Percentiles rank a stretch among this genome's conserved stretches.
These are phyloP conservation scores for Diachasmimorpha longicaudata DNA, from an alignment of 1,140 invertebrate genomes.

Conservation along the genomic window DNA sequence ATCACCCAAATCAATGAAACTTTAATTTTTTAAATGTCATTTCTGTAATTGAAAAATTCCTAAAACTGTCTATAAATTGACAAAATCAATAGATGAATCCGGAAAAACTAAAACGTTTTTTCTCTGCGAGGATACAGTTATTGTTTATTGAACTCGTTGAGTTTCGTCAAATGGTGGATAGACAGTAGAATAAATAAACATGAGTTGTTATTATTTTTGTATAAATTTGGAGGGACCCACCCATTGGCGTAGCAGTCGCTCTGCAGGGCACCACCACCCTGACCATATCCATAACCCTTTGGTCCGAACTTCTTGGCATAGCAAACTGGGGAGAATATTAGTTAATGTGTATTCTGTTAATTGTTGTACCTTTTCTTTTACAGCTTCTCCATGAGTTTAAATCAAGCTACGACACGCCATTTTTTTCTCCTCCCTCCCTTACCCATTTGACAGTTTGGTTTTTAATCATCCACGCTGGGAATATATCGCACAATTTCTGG, in stretches of 20 bases:
- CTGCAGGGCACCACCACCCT: slow-evolving; percentile 88
- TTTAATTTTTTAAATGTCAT: no score
- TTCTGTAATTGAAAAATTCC: no score
- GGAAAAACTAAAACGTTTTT: no score
- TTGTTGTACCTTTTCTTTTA: not conserved
- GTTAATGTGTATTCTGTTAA: slow-evolving; percentile 44
- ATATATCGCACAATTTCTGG: not conserved
- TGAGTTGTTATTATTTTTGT: not conserved
- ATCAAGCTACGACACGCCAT: slow-evolving; percentile 11
- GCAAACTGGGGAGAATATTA: slow-evolving; percentile 74
- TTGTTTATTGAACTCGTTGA: not conserved
- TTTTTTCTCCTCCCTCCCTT: not conserved
- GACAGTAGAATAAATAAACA: not conserved
- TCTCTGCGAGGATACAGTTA: no score
- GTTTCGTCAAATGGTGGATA: not conserved
- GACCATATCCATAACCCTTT: slow-evolving; percentile 92
- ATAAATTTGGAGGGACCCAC: slow-evolving; percentile 62
- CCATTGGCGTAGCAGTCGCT: slow-evolving; percentile 80
- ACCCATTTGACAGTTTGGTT: not conserved
- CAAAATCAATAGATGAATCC: not conserved
- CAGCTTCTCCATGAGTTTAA: not conserved
- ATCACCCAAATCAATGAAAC: no score
- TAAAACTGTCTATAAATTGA: no score
- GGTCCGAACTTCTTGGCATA: slow-evolving; percentile 94
- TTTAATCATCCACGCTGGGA: not conserved